Conservation (phyloP, 2,888 invertebrate species). For the Cheilosia urbana region DNA sequence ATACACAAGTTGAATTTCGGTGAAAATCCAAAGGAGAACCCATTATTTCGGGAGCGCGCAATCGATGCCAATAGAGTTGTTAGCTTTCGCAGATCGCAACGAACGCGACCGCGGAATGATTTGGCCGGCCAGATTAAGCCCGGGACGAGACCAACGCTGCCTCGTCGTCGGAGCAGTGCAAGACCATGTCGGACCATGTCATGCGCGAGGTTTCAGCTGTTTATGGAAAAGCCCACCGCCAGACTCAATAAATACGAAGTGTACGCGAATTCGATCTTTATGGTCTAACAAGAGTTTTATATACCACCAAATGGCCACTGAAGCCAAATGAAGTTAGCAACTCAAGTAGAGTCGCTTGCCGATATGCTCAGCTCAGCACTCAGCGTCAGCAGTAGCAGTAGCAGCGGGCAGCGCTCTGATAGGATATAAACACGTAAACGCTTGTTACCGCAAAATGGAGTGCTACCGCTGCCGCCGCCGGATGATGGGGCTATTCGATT, state of each 20-base stretch:
- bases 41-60: constrained; percentile 63
- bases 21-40: constrained; percentile 13
- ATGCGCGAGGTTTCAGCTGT: constrained; percentile 67
- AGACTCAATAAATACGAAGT: constrained; percentile 49
- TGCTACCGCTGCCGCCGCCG: constrained; percentile 34
- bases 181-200: constrained; percentile 73
- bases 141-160: constrained; percentile 45
- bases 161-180: constrained; percentile 44
- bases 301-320: constrained; percentile 47
- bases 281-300: constrained; percentile 71
- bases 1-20: constrained; percentile 16
- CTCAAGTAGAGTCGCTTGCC: constrained; percentile 62
- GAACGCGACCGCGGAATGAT: constrained; percentile 52
- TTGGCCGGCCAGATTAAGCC: constrained; percentile 57
- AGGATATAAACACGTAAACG: constrained; percentile 25
- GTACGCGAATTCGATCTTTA: constrained; percentile 57
- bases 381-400: constrained; percentile 18
- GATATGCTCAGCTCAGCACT: constrained; percentile 25
- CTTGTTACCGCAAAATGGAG: constrained; percentile 59
- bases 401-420: constrained; percentile 8
- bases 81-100: constrained; percentile 64
- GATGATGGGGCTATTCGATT: constrained; percentile 43
- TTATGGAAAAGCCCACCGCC: constrained; percentile 55
- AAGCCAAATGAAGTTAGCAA: constrained; percentile 71
- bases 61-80: constrained; percentile 76